Base-by-base conservation (phyloP, 2,113 vertebrate genomes). In the Australoheros scitulus region DNA sequence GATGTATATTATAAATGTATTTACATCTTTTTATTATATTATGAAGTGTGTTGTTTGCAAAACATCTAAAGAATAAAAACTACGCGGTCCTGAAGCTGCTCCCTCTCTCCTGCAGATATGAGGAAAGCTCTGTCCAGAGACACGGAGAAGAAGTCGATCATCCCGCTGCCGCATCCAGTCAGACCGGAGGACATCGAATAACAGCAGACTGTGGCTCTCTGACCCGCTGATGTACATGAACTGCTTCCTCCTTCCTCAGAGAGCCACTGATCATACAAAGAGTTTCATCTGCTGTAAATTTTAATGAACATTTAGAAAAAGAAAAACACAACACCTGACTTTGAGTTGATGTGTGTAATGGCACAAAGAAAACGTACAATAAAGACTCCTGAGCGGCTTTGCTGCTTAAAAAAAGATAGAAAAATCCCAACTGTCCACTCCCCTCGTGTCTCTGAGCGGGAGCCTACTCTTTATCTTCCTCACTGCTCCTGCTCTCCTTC, bases 171-270 rank as follows among this genome's bases (percentile, higher is more conserved):
- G 2, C 98, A 99, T 83, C 98, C 98, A 0, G 98, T 99, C 88
- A 94, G 98, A 83, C 98, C 98, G 0, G 98, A 99, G 87, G 98
- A 99, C 86, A 99, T 98, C 3, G 98, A 99, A 96, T 99, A 97
- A 96, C 95, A 84, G 34, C 78, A 84, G 90, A 74, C 91, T 84
- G 92, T 94, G 95, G 93, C 96, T 96, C 95, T 95, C 90, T 87
- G 92, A 89, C 83, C 50, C 2, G 15, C 8, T 56, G 0, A 2
- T 81, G 77, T 87, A 84, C 65, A 89, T 80, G 82, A 11, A 70
- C 61, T 50, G 57, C 14, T 24, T 4, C 1, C 3, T 3, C 17
- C 11, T 32, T 43, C 24, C 20, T 79, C 89, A 79, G 84, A 81
- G 90, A 92, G 87, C 80, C 87, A 89, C 89, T 3, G 68, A 22